A percentile compares a stretch with the other conserved stretches of the same genome.
phyloP scores from a whole-genome alignment of 2,888 invertebrate species.

The Muschampia plurimacula region DNA sequence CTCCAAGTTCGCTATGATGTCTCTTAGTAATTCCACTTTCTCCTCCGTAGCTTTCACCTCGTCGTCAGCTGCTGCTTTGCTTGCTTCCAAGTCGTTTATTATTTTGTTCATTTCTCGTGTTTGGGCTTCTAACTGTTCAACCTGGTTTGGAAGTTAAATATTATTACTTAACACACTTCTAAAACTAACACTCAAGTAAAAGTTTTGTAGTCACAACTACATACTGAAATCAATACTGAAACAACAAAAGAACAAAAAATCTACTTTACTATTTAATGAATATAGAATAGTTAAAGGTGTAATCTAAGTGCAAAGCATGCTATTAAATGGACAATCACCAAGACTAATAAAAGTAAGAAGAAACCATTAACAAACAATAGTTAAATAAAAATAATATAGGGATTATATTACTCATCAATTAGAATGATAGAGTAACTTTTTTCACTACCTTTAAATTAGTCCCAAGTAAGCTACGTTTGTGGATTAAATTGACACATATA shows the following conservation, averaged over 20 bases:
- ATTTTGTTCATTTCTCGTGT: constrained; percentile 88
- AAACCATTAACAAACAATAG: not conserved
- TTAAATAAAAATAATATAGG: not conserved
- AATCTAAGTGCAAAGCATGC: constrained; percentile 44
- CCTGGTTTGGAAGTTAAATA: constrained; percentile 74
- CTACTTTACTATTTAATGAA: constrained; percentile 1
- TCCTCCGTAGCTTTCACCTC: constrained; percentile 91
- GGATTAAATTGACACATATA: too few species aligned
- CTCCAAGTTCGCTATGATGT: constrained; percentile 92
- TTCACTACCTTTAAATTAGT: too few species aligned
- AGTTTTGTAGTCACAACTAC: not conserved
- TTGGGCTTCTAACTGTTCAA: constrained; percentile 92
- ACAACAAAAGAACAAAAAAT: not conserved
- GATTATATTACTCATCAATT: not conserved
- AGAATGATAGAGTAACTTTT: not conserved
- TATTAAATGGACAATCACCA: constrained; percentile 19
- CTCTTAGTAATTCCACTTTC: constrained; percentile 90
- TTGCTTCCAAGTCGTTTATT: constrained; percentile 86
- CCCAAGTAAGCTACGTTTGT: too few species aligned
- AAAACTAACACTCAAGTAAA: not conserved
- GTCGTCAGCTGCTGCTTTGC: constrained; percentile 88
- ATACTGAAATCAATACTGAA: not conserved
- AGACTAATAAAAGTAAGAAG: not conserved
- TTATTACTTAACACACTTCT: not conserved
- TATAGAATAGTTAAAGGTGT: constrained; percentile 10